Conservation (phyloP, 1,140 invertebrate species). For the Choristoneura fumiferana region DNA sequence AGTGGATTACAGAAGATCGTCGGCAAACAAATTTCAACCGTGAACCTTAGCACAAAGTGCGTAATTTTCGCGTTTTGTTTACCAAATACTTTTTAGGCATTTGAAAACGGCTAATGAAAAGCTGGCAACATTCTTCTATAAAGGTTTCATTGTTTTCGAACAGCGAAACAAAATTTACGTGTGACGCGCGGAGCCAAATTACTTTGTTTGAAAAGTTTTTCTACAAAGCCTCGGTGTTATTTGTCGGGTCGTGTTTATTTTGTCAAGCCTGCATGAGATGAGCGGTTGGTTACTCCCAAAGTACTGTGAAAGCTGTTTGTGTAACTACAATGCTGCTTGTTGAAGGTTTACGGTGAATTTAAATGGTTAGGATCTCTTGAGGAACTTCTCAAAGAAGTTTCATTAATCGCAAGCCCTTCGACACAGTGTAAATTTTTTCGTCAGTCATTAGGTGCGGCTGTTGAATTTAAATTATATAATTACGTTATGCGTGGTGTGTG, state of each 20-base stretch:
- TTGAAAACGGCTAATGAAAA: conserved; percentile 4
- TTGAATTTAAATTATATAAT: too few relatives aligned
- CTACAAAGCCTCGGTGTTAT: not conserved
- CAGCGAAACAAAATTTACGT: conserved; percentile 14
- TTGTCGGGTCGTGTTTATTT: conserved; percentile 5
- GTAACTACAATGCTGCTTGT: too few relatives aligned
- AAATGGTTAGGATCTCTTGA: too few relatives aligned
- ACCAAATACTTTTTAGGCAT: conserved; percentile 6
- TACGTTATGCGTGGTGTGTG: too few relatives aligned
- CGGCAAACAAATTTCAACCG: conserved; percentile 1
- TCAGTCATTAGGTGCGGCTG: too few relatives aligned
- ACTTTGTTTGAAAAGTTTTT: conserved; percentile 16
- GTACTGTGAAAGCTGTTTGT: too few relatives aligned
- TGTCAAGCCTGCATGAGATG: not conserved
- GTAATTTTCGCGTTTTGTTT: not conserved
- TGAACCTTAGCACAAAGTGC: not conserved
- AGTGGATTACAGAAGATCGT: not conserved
- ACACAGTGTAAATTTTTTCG: too few relatives aligned
- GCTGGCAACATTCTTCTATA: conserved; percentile 13
- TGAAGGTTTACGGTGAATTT: too few relatives aligned
- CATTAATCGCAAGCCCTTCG: too few relatives aligned
- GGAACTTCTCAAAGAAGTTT: too few relatives aligned
- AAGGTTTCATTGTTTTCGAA: conserved; percentile 9
- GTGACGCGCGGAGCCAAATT: not conserved
- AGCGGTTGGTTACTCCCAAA: too few relatives aligned